Conservation (phyloP, 2,113 vertebrate species). For the Microtus pennsylvanicus region DNA sequence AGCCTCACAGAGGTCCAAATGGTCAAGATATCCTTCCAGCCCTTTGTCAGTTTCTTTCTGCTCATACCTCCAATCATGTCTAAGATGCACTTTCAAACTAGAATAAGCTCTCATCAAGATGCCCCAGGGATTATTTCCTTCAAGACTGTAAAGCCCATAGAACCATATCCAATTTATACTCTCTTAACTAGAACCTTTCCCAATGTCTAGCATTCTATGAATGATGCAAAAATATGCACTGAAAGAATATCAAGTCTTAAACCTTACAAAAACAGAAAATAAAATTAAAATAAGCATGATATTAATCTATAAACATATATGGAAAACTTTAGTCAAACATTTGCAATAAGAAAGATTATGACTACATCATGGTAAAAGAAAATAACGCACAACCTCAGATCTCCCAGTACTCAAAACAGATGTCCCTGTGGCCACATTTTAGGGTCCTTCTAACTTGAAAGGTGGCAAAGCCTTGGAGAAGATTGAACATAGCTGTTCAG, state of each 20-base stretch:
- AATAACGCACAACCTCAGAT: background rate
- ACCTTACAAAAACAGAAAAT: background rate
- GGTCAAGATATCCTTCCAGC: fast-evolving
- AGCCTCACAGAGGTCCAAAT: background rate
- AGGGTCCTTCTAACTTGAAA: background rate
- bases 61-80: background rate
- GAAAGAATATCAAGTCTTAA: background rate
- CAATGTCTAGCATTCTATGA: background rate
- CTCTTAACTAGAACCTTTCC: background rate
- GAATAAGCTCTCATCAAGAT: background rate
- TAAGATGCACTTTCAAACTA: background rate
- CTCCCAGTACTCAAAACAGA: background rate
- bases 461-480: background rate
- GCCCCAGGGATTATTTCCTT: background rate
- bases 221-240: background rate
- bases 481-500: background rate
- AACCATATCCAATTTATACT: background rate
- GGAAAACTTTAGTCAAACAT: background rate
- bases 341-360: background rate
- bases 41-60: background rate
- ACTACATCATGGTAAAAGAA: background rate
- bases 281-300: background rate
- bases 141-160: background rate
- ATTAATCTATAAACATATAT: background rate
- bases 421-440: background rate